A percentile compares a stretch with the other conserved stretches of the same genome.
Evolutionary conservation across 2,113 vertebrate species (phyloP).

Genomic region (Phalacrocorax brasilianus): DNA sequence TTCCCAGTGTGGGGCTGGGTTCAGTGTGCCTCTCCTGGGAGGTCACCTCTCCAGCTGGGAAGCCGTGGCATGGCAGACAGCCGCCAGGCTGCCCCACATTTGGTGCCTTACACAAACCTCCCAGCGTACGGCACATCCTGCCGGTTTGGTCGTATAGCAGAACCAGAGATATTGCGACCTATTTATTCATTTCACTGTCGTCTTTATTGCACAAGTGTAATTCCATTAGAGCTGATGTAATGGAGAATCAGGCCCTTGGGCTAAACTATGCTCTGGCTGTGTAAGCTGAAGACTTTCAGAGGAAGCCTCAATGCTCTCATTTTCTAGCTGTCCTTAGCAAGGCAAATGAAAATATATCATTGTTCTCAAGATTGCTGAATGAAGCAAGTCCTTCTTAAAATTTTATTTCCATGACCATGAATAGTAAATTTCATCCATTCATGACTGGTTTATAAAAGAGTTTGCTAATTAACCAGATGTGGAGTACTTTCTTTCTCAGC

Average conservation of each 20-base stretch:
- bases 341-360: not conserved
- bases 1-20: rapidly evolving
- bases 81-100: not conserved
- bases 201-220: not conserved
- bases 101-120: not conserved
- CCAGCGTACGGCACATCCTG: rapidly evolving
- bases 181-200: not conserved
- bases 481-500: not conserved
- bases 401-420: not conserved
- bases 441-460: not conserved
- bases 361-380: slow-evolving; percentile 6
- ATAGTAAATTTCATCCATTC: slow-evolving; percentile 32
- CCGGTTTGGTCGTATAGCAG: not conserved
- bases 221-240: not conserved
- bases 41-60: not conserved
- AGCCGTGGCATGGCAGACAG: not conserved
- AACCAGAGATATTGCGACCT: not conserved
- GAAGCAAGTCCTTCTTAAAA: not conserved
- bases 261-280: not conserved
- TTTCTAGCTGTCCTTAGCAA: not conserved
- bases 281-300: not conserved
- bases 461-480: not conserved
- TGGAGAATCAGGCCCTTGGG: not conserved
- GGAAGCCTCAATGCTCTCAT: not conserved
- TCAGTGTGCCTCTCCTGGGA: not conserved